Percentiles rank a stretch among this genome's conserved stretches.
phyloP scores from a whole-genome alignment of 2,888 invertebrate species.

The Agrochola lychnidis region DNA sequence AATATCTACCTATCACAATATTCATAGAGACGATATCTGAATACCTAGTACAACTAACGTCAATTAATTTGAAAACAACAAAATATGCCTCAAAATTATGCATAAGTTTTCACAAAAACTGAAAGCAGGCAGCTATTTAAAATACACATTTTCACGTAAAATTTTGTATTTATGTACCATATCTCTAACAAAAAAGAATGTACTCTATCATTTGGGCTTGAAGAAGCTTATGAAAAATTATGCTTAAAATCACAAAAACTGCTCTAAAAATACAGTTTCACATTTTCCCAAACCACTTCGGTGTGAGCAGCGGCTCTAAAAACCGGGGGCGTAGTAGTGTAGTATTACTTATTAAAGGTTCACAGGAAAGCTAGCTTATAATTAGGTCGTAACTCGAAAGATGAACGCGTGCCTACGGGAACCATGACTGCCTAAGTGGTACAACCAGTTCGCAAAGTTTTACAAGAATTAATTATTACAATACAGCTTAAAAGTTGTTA shows the following conservation, averaged over 20 bases:
- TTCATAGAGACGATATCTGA: no score
- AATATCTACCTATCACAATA: no score
- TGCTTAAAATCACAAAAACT: not conserved
- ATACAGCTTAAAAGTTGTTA: conserved; percentile 56
- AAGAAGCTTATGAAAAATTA: not conserved
- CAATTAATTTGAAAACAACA: no score
- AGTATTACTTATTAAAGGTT: conserved; percentile 80
- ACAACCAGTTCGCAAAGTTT: conserved; percentile 56
- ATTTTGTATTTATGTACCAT: no score
- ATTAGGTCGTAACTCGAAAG: conserved; percentile 79
- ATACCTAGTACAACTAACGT: no score
- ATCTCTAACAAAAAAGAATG: no score
- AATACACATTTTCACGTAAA: no score
- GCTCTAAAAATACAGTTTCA: not conserved
- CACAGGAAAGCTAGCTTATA: conserved; percentile 76
- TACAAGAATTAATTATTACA: conserved; percentile 63
- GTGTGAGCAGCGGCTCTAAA: conserved; percentile 67
- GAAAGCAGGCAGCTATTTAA: no score
- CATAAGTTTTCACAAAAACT: no score
- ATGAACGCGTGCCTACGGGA: conserved; percentile 70
- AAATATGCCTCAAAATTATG: no score
- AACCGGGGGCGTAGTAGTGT: conserved; percentile 70
- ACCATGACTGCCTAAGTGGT: conserved; percentile 66
- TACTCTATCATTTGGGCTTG: no score
- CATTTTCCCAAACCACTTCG: conserved; percentile 35